These are phyloP conservation scores for Tympanoctomys barrerae DNA, from an alignment of 2,797 vertebrate species.

Conservation along the genomic window DNA sequence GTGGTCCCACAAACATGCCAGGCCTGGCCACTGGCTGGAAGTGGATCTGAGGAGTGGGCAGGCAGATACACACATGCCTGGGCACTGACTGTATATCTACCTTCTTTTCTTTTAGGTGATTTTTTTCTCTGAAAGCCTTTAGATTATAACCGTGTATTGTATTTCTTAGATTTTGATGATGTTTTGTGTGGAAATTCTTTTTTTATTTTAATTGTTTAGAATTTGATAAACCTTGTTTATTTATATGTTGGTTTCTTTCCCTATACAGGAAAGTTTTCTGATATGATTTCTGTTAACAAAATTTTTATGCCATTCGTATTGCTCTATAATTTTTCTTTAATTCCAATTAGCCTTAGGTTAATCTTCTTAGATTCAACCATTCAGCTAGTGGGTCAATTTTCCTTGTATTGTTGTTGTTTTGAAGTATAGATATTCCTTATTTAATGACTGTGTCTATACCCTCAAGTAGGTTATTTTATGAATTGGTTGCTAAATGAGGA, in stretches of 20 bases:
- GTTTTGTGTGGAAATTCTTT: neutral
- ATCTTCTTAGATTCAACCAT: neutral
- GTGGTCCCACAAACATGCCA: no score
- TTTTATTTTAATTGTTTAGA: neutral
- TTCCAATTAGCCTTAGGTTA: neutral
- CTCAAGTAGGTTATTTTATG: neutral
- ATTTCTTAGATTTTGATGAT: neutral
- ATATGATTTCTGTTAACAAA: no score
- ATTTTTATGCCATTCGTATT: neutral
- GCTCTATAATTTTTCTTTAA: neutral
- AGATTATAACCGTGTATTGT: neutral
- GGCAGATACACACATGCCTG: no score
- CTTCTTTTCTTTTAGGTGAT: neutral
- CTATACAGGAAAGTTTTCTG: neutral
- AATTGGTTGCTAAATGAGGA: neutral
- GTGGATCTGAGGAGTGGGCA: no score
- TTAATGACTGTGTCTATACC: neutral
- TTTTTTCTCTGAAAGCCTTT: neutral
- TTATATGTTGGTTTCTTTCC: neutral
- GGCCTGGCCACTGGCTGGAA: no score
- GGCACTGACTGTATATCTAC: no score
- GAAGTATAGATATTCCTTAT: neutral
- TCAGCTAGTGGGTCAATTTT: neutral
- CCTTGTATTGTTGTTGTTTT: neutral
- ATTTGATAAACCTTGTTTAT: neutral